Evolutionary conservation across 2,888 invertebrate species (phyloP), one percentile per base, ranked within the genome.

Genomic region (Boloria euphrosyne): DNA sequence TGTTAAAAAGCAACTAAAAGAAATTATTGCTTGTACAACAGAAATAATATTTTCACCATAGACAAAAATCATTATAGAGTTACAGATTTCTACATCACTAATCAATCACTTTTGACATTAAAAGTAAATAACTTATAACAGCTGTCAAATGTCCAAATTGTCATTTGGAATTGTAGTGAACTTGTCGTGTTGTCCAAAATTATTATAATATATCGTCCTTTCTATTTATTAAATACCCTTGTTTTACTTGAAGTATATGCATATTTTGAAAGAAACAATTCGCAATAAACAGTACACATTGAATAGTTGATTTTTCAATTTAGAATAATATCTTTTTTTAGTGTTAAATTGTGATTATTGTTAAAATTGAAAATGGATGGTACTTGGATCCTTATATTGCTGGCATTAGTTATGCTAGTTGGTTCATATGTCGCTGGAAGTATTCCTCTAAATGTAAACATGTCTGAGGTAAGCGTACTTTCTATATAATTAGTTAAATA

Each of bases 341-440:
- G 55, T 60, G 22, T 46, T 22, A n/a, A 63, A 61, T 60, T 7
- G 58, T 64, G 17, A 59, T n/a, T 66, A 65, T 64, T 60, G 10
- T 22, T 14, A 52, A 66, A 68, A 69, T 67, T 68, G 75, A 75
- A 89, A 75, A 97, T 97, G 97, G 97, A 97, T 82, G 97, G 97
- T 81, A 96, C 96, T 58, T 90, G 95, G 75, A 95, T 98, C 75
- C 93, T 99, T 68, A 91, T 98, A 84, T 92, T 97, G 76, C 91
- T 99, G 57, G 96, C 96, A 65, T 78, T 97, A 79, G 97, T 99
- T 66, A 99, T 99, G 99, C 93, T 99, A 71, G 93, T 98, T 66
- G 99, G 99, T 1, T 98, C 98, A 64, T 99, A 98, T 89, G 87
- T 98, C 62, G 96, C 98, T 75, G 99, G 99, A 61, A 97, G 96